phyloP scores from a whole-genome alignment of 2,888 invertebrate genomes.

The Ichneumon xanthorius region DNA sequence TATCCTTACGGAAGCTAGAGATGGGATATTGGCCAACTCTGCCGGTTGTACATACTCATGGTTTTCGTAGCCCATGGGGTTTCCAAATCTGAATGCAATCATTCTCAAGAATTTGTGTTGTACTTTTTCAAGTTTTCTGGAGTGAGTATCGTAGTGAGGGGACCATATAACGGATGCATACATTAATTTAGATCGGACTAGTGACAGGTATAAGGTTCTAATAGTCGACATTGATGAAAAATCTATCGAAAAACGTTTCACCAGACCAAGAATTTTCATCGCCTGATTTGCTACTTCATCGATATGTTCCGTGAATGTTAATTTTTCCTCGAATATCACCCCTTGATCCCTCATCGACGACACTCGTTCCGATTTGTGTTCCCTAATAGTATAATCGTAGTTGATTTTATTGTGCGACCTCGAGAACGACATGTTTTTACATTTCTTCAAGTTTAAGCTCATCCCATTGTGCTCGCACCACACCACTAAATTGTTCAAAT shows the following conservation, averaged over 20 bases:
- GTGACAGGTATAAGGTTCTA: neutral
- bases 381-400: neutral
- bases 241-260: neutral
- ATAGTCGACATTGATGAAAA: neutral
- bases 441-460: slow-evolving; percentile 1
- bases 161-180: slow-evolving; percentile 9
- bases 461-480: slow-evolving; percentile 5
- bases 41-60: neutral
- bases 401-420: neutral
- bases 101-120: neutral
- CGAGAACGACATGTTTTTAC: slow-evolving; percentile 1
- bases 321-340: neutral
- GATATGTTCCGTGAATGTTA: neutral
- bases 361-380: neutral
- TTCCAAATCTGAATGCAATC: neutral
- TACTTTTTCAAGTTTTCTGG: neutral
- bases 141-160: neutral
- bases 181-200: neutral
- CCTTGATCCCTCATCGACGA: neutral
- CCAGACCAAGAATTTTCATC: neutral
- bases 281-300: neutral
- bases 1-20: neutral
- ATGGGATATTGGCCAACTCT: neutral
- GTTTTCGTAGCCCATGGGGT: neutral
- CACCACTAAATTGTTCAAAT: neutral